Evolutionary conservation across 2,888 invertebrate species (phyloP), one percentile per base, ranked within the genome.

Genomic region (Patella caerulea): DNA sequence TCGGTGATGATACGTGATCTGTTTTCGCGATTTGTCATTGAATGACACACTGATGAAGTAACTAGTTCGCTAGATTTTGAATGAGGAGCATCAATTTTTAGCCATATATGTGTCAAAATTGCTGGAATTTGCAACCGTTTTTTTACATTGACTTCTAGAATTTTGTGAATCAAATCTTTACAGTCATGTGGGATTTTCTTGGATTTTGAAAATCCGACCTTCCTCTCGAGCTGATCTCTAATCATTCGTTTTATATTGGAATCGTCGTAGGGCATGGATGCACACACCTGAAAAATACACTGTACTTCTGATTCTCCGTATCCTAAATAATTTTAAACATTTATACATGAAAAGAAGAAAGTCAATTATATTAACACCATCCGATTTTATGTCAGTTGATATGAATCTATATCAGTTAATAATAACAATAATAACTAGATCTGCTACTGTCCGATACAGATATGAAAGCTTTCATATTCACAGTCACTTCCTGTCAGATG

Each of bases 131-230:
- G 85, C 55, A 82, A 83, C 5, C 91, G 81, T 71, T 83, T 86
- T 29, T 95, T 95, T 70, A 96, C 94, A 87, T 97, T 96, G 0
- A 97, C 97, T 91, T 98, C 97, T 79, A 98, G 92, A 82, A 97
- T 95, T 82, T 95, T 94, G 54, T 95, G 93, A 24, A 98, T 95
- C 73, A 97, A 94, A 52, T 94, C 94, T 92, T 96, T 96, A 3
- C 86, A 86, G 12, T 85, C 84, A 0, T 77, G 79, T 1, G 85
- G 79, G 9, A 88, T 75, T n/a, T 81, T 93, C 90, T 93, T 94
- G 2, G 94, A 93, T 76, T 83, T 86, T 5, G 90, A 85, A 81
- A 91, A 92, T 15, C 83, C 83, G 4, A 91, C 88, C 79, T 87
- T 89, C 55, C 86, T 83, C 76, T 90, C 90, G 5, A 86, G 82